Base-by-base conservation (phyloP, 2,888 invertebrate genomes). In the Xestia rhomboidea region DNA sequence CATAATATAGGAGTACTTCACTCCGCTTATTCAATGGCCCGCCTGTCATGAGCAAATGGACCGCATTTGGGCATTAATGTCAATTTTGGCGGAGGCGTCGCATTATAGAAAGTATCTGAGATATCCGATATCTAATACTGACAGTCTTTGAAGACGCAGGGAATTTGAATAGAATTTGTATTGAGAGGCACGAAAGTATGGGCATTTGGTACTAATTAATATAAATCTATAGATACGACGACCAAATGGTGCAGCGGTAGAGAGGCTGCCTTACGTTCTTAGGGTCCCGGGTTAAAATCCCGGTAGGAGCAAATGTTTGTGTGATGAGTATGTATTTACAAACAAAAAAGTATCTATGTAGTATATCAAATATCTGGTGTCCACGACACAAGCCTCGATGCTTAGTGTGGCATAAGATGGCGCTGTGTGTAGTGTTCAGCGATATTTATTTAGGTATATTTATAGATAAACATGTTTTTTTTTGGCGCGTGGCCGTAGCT, bases 41-140 rank as follows among this genome's bases (percentile, higher is more conserved):
- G 11, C 63, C 72, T 46, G 18, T 66, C 46, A 84, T 69, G 13
- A 76, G 46, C 63, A 79, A 79, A 38, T 84, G 78, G 68, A 68
- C 78, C 67, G 75, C 64, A 82, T 87, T 87, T 75, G 81, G 80
- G 73, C 73, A 77, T 86, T 78, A 82, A 71, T 81, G 79, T 83
- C 77, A 85, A 79, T 76, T 88, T 87, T 84, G n/a, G 87, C 87
- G 85, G 82, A 83, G 87, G 85, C 83, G 88, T 84, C 68, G 54
- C 38, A 41, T 44, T 83, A 78, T 80, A 84, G 81, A 86, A 88
- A 87, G 82, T 79, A 69, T 84, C 68, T 72, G 62, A 76, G 57
- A 80, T 70, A 73, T 67, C 38, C 44, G 73, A 85, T 78, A 68
- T 80, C 76, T 46, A 67, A 69, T 64, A 68, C 41, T 64, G 68